Evolutionary conservation across 2,797 vertebrate species (phyloP).

Genomic region (Syngnathus rostellatus): DNA sequence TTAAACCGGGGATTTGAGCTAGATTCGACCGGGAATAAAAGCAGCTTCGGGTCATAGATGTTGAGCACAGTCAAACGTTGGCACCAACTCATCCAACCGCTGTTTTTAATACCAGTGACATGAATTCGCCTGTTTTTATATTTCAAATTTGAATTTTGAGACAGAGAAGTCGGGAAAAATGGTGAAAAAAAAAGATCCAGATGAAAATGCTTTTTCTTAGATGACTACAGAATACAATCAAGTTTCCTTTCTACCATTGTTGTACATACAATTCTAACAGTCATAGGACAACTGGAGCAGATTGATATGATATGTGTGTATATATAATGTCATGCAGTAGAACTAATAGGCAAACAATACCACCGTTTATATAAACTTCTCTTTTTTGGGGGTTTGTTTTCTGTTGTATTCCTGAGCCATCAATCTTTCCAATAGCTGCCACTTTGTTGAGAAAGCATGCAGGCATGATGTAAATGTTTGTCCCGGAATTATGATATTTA

Average conservation of each 20-base stretch:
- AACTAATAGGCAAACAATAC: slow-evolving; percentile 90
- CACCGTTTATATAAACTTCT: slow-evolving; percentile 83
- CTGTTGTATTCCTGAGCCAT: slow-evolving; percentile 87
- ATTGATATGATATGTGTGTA: slow-evolving; percentile 85
- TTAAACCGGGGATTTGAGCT: slow-evolving; percentile 49
- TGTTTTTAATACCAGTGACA: slow-evolving; percentile 91
- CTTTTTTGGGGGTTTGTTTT: slow-evolving; percentile 50
- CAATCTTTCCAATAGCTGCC: slow-evolving; percentile 95
- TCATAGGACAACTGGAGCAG: slow-evolving; percentile 29
- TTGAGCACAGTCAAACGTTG: slow-evolving; percentile 85
- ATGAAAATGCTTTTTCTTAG: slow-evolving; percentile 70
- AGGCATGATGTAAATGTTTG: slow-evolving; percentile 99
- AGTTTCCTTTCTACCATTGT: slow-evolving; percentile 76
- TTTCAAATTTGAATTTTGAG: slow-evolving; percentile 66
- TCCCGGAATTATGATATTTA: slow-evolving; percentile 99
- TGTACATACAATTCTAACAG: slow-evolving; percentile 68
- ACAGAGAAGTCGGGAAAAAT: slow-evolving; percentile 21
- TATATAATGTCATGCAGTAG: slow-evolving; percentile 99
- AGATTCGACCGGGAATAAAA: slow-evolving; percentile 31
- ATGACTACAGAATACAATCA: slow-evolving; percentile 75
- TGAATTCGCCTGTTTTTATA: slow-evolving; percentile 73
- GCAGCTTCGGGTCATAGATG: slow-evolving; percentile 59
- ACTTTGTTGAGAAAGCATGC: slow-evolving; percentile 99
- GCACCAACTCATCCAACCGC: slow-evolving; percentile 70
- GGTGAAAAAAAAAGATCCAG: slow-evolving; percentile 58